Conservation (phyloP, 2,113 vertebrate species). For the Caloenas nicobarica region DNA sequence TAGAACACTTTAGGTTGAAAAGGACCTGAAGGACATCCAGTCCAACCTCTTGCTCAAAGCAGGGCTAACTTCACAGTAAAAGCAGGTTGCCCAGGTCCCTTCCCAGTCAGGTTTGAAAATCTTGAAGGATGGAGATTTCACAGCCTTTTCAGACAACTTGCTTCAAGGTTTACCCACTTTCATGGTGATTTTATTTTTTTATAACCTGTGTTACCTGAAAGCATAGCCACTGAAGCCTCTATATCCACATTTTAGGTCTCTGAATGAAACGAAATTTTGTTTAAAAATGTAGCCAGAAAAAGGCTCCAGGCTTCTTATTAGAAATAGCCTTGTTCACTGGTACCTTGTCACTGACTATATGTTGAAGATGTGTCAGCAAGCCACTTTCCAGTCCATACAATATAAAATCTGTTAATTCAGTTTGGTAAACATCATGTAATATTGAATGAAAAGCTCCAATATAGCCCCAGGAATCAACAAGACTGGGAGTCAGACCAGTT, state of each 20-base stretch:
- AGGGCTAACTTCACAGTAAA: accelerated
- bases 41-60: background rate
- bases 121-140: background rate
- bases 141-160: background rate
- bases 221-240: background rate
- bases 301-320: background rate
- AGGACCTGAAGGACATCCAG: background rate
- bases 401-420: background rate
- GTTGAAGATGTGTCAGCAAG: background rate
- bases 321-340: background rate
- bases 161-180: background rate
- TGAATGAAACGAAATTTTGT: background rate
- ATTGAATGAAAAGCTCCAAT: background rate
- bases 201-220: background rate
- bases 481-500: background rate
- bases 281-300: background rate
- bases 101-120: background rate
- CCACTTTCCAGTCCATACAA: background rate
- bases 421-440: background rate
- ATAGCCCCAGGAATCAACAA: background rate
- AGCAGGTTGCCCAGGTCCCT: background rate
- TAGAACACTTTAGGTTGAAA: background rate
- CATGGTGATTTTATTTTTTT: background rate
- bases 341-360: background rate
- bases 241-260: background rate